Percentiles rank a stretch among this genome's conserved stretches.
phyloP scores from a whole-genome alignment of 2,888 invertebrate genomes.

The Orthosia cruda region DNA sequence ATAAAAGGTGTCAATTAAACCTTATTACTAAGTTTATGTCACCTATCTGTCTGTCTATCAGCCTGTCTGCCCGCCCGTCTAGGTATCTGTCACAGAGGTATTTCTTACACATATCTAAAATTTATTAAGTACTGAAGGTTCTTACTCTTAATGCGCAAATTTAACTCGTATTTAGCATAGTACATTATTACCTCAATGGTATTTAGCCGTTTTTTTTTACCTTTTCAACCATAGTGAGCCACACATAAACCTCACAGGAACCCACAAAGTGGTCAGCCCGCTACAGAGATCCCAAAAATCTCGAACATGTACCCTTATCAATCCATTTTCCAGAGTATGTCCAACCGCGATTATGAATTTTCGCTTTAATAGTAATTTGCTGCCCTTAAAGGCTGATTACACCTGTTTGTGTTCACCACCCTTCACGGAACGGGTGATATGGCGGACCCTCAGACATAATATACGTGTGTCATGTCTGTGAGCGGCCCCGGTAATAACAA shows the following conservation, averaged over 20 bases:
- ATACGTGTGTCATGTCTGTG: slow-evolving; percentile 12
- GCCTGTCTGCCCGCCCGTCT: neutral
- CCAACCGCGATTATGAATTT: slow-evolving; percentile 11
- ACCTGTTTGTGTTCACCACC: slow-evolving; percentile 25
- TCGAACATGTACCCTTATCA: slow-evolving; percentile 4
- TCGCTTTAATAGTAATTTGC: slow-evolving; percentile 24
- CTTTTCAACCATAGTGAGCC: neutral
- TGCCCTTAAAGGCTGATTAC: slow-evolving; percentile 7
- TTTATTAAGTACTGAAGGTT: no score
- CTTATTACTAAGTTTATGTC: neutral
- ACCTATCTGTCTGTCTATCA: no score
- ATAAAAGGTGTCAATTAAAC: neutral
- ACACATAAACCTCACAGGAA: neutral
- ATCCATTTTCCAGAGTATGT: slow-evolving; percentile 6
- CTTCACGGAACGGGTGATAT: slow-evolving; percentile 15
- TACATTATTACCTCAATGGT: no score
- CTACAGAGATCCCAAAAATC: neutral
- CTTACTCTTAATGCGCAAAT: no score
- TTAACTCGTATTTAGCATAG: neutral
- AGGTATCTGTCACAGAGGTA: neutral
- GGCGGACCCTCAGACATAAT: slow-evolving; percentile 2
- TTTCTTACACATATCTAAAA: neutral
- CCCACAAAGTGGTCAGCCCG: neutral
- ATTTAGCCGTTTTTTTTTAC: neutral
- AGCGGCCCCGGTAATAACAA: slow-evolving; percentile 33